Conservation (phyloP, 2,113 vertebrate species). For the Pionites leucogaster region DNA sequence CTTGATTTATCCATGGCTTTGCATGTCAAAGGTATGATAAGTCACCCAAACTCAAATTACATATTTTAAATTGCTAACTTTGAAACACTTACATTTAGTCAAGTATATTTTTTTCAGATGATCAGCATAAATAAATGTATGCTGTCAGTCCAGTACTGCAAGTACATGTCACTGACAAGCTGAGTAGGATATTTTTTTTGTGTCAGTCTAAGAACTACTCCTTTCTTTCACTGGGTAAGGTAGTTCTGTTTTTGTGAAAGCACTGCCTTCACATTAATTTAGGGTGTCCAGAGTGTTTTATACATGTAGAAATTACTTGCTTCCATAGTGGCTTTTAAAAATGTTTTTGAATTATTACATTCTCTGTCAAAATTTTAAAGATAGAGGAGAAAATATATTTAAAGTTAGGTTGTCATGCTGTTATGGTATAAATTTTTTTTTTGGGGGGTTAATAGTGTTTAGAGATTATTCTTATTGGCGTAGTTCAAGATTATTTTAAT, state of each 20-base stretch:
- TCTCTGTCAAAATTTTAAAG: not conserved
- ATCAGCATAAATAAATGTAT: not conserved
- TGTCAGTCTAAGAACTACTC: not conserved
- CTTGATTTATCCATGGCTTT: not conserved
- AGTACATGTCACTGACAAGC: not conserved
- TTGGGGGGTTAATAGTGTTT: not conserved
- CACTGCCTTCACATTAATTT: not conserved
- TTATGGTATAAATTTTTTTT: not conserved
- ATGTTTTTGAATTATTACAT: not conserved
- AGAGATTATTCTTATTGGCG: not conserved
- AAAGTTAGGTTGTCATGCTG: not conserved
- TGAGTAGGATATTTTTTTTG: not conserved
- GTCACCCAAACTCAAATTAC: not conserved
- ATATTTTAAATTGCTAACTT: not conserved
- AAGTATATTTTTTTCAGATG: not conserved
- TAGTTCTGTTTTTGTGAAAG: not conserved
- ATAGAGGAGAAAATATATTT: not conserved
- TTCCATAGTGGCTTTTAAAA: not conserved
- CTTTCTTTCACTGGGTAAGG: not conserved
- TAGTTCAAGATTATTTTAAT: not conserved
- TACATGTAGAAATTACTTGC: not conserved
- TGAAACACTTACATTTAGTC: not conserved
- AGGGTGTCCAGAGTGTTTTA: not conserved
- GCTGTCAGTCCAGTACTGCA: not conserved
- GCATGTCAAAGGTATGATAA: not conserved